Percentiles rank a stretch among this genome's conserved stretches.
Conservation (phyloP, 2,888 invertebrate species). For the Patella pellucida region DNA sequence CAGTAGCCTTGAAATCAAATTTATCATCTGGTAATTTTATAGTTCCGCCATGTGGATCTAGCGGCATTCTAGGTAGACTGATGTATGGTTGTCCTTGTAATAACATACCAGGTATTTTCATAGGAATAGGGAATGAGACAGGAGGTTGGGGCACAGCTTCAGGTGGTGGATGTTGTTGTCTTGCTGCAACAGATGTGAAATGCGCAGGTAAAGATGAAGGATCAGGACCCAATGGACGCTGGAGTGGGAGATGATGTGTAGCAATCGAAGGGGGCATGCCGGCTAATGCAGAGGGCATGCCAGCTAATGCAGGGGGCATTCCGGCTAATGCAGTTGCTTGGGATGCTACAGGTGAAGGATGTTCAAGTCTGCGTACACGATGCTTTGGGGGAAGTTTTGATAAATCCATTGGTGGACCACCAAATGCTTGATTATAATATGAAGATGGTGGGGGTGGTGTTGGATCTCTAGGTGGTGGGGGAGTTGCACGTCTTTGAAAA, state of each 20-base stretch:
- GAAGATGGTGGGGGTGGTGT: slow-evolving; percentile 2
- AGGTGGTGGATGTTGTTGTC: background rate
- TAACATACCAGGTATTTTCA: background rate
- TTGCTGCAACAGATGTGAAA: background rate
- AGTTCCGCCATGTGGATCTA: background rate
- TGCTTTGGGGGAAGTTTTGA: background rate
- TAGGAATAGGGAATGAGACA: background rate
- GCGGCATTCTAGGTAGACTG: background rate
- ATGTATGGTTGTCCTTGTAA: background rate
- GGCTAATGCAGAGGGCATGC: background rate
- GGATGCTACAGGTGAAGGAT: background rate
- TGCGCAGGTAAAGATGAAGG: background rate
- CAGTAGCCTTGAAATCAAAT: background rate
- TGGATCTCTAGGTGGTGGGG: background rate
- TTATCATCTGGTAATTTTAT: background rate
- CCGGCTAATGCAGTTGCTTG: background rate
- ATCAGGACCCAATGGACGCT: background rate
- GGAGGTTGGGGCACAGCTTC: background rate
- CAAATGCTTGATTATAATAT: background rate
- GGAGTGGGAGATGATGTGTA: background rate
- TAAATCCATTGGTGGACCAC: slow-evolving; percentile 1
- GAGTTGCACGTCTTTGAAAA: slow-evolving; percentile 8
- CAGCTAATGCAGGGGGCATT: background rate
- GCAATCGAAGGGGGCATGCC: background rate
- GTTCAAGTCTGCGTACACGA: background rate